phyloP scores from a whole-genome alignment of 2,888 invertebrate genomes.

The Mimas tiliae region DNA sequence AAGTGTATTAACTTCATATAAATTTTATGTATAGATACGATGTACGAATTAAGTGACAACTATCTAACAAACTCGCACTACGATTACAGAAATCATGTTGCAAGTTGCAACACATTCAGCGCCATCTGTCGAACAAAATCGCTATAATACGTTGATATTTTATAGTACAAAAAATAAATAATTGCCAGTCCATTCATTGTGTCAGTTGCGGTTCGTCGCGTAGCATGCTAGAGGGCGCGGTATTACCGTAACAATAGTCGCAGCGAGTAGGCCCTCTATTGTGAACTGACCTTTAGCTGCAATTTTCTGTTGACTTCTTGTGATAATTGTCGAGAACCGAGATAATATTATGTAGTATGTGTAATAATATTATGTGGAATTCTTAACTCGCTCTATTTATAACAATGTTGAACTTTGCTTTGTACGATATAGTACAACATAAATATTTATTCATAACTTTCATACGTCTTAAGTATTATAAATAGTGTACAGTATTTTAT shows the following conservation, averaged over 20 bases:
- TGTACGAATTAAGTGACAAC: no score
- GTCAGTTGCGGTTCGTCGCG: constrained; percentile 55
- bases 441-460: neutral
- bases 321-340: constrained; percentile 15
- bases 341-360: neutral
- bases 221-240: constrained; percentile 66
- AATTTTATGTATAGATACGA: no score
- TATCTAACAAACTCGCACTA: no score
- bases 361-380: neutral
- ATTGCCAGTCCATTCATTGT: constrained; percentile 34
- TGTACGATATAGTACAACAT: neutral
- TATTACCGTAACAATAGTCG: constrained; percentile 49
- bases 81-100: neutral
- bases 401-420: constrained; percentile 5
- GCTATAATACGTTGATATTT: neutral
- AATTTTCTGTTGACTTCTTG: constrained; percentile 42
- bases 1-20: no score
- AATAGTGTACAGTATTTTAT: no score
- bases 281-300: constrained; percentile 58
- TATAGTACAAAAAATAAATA: constrained; percentile 1
- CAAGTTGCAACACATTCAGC: no score
- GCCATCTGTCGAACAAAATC: constrained; percentile 14
- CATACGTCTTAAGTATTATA: no score
- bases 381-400: neutral
- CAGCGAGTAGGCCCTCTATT: constrained; percentile 59